Percentiles rank a stretch among this genome's conserved stretches.
These are phyloP conservation scores for Morone saxatilis DNA, from an alignment of 2,113 vertebrate genomes.

Conservation along the genomic window DNA sequence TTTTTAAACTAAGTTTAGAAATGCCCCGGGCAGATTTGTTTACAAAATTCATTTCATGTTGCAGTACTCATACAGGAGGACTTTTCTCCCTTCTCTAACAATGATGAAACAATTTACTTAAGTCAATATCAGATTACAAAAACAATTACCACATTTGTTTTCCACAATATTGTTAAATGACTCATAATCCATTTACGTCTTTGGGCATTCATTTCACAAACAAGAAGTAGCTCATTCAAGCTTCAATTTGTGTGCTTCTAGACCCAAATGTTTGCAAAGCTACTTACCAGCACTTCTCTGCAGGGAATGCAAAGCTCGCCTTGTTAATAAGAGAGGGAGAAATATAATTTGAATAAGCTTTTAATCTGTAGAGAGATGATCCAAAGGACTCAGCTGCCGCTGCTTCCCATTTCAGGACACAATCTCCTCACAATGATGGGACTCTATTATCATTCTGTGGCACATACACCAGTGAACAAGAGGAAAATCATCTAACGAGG, in stretches of 20 bases:
- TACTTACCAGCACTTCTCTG: slow-evolving; percentile 75
- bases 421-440: slow-evolving; percentile 71
- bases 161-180: slow-evolving; percentile 55
- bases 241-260: slow-evolving; percentile 66
- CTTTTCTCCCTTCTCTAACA: slow-evolving; percentile 15
- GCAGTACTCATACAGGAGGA: neutral
- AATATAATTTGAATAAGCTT: slow-evolving; percentile 83
- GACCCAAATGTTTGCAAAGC: slow-evolving; percentile 78
- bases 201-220: slow-evolving; percentile 69
- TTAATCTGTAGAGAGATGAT: slow-evolving; percentile 81
- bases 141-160: slow-evolving; percentile 74
- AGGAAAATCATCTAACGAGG: slow-evolving; percentile 47
- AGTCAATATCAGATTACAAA: slow-evolving; percentile 66
- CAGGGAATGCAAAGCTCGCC: slow-evolving; percentile 66
- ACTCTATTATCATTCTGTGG: slow-evolving; percentile 67
- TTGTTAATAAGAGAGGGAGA: slow-evolving; percentile 74
- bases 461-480: slow-evolving; percentile 54
- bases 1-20: neutral
- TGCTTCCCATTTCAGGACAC: slow-evolving; percentile 68
- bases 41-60: slow-evolving; percentile 27
- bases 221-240: slow-evolving; percentile 67
- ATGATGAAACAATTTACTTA: slow-evolving; percentile 40
- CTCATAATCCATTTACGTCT: slow-evolving; percentile 73
- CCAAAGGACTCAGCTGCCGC: slow-evolving; percentile 71
- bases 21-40: slow-evolving; percentile 26